These are phyloP conservation scores for Porphyrio hochstetteri DNA, from an alignment of 2,113 vertebrate species.

Conservation along the genomic window DNA sequence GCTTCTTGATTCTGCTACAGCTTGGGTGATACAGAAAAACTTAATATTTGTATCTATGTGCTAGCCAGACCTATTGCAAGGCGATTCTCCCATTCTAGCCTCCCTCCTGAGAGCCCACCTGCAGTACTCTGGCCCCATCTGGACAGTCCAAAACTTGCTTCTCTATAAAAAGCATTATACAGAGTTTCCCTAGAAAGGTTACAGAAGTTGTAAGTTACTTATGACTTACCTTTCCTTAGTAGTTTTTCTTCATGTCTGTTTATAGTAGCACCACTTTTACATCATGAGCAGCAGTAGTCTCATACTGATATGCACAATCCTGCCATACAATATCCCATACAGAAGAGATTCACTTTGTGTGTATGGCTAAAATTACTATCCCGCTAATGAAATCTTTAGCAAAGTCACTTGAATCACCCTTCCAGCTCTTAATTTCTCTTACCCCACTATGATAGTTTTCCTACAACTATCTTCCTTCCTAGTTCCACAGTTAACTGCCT, in stretches of 20 bases:
- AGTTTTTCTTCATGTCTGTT: background rate
- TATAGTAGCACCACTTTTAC: background rate
- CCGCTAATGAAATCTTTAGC: background rate
- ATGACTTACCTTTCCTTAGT: background rate
- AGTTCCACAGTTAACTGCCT: background rate
- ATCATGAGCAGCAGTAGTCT: background rate
- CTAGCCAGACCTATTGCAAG: too few relatives aligned
- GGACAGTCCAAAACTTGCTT: background rate
- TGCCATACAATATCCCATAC: background rate
- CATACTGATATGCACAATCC: background rate
- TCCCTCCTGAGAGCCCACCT: too few relatives aligned
- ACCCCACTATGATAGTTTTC: background rate
- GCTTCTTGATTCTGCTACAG: constrained; percentile 4
- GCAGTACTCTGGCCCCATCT: too few relatives aligned
- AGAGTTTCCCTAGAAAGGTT: background rate
- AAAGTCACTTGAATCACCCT: background rate
- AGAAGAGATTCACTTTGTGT: background rate
- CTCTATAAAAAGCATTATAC: background rate
- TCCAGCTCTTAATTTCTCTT: background rate
- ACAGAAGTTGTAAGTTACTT: background rate
- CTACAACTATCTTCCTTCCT: background rate
- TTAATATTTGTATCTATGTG: background rate
- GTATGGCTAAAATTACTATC: background rate
- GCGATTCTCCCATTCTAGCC: too few relatives aligned
- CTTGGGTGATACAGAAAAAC: background rate